Conservation (phyloP, 2,888 invertebrate genomes). For the Macaria notata region DNA sequence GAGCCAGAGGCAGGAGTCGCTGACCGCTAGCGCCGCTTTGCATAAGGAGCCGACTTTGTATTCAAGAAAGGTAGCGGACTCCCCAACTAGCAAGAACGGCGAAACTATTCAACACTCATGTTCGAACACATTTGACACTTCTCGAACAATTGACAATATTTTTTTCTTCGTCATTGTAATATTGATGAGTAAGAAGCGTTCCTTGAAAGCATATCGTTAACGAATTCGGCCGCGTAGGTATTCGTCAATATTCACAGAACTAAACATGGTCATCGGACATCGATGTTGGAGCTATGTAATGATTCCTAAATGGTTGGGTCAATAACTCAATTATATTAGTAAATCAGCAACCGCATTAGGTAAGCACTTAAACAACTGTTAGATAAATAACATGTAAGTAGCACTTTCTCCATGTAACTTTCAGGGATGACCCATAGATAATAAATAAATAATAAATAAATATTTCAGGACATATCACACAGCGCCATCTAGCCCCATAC, state of each 20-base stretch:
- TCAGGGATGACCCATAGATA: no score
- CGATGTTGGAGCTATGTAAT: conserved; percentile 4
- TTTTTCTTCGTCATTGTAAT: conserved; percentile 58
- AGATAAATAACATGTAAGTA: no score
- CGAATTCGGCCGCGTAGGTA: conserved; percentile 29
- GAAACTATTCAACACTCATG: conserved; percentile 63
- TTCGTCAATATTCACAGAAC: conserved; percentile 19
- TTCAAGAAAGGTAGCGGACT: conserved; percentile 65
- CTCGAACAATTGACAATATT: conserved; percentile 56
- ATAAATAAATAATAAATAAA: no score
- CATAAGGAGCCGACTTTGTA: conserved; percentile 71
- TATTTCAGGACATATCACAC: no score
- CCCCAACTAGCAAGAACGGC: conserved; percentile 70
- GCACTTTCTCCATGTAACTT: no score
- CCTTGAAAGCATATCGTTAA: conserved; percentile 50
- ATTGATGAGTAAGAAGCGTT: conserved; percentile 55
- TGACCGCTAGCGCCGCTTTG: conserved; percentile 73
- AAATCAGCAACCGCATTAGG: no score
- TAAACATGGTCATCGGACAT: conserved; percentile 13
- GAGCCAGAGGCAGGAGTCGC: conserved; percentile 55
- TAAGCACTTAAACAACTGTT: no score
- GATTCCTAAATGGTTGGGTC: conserved; percentile 16
- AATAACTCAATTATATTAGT: conserved; percentile 4
- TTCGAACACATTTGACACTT: conserved; percentile 46
- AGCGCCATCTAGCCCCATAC: no score